Evolutionary conservation across 1,140 invertebrate species (phyloP), one percentile per base, ranked within the genome.

Genomic region (Neodiprion fabricii): DNA sequence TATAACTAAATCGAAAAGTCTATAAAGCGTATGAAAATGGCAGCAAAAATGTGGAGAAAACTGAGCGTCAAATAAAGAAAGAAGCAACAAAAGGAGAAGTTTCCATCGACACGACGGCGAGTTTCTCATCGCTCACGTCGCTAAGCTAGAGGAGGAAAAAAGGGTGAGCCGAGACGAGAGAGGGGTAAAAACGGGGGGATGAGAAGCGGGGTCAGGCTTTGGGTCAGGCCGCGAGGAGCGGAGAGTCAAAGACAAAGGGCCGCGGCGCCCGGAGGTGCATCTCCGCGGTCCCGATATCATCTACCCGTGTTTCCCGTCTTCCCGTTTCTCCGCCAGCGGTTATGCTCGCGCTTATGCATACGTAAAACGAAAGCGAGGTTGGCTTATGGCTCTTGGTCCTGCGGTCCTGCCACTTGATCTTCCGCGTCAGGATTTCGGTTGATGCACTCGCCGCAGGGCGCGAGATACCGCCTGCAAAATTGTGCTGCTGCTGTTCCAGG

Each of bases 301-400:
- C 70, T 71, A 53, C 70, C 70, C 70, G 70, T 71, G 9, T 71
- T 71, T 50, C 14, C 53, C 53, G 3, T 61, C 11, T 61, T 61
- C 53, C 53, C 53, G 53, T 61, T 61, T 61, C 53, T 17, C n/a
- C 11, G 53, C 53, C 53, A 17, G 53, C 53, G n/a, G 53, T 61
- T 71, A 71, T 71, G 70, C 48, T 71, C 48, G 48, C 48, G 70
- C 70, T 49, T 50, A 48, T 71, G 70, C 70, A 71, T 71, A 71
- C 70, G 48, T 71, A 71, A 71, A 71, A 71, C 53, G n/a, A 61
- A 61, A 17, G 53, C 28, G 28, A 17, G 53, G 48, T 71, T 12
- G n/a, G 10, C 40, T 69, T 21, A 11, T 14, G 21, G 67, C 40
- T 69, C 11, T 21, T 21, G 17, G 61, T 21, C 61, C 61, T 21